Percentiles rank a stretch among this genome's conserved stretches.
Evolutionary conservation across 2,113 vertebrate genomes (phyloP).

Genomic region (Oreochromis niloticus): DNA sequence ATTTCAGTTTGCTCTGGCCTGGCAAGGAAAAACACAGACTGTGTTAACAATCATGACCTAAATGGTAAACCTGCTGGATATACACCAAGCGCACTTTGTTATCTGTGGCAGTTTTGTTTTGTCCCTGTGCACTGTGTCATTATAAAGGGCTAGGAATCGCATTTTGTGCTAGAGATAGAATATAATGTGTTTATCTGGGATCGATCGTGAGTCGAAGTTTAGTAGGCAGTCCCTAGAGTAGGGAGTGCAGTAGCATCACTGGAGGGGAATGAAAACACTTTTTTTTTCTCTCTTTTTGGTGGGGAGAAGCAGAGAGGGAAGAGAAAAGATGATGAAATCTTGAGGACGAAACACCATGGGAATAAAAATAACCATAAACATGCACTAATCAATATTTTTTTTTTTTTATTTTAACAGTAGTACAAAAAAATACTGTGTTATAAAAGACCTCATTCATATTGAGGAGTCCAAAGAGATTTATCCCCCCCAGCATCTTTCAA

Average conservation of each 20-base stretch:
- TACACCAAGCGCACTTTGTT: not conserved
- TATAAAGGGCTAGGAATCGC: constrained; percentile 27
- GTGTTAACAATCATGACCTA: not conserved
- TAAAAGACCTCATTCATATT: not conserved
- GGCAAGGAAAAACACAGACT: not conserved
- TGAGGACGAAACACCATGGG: not conserved
- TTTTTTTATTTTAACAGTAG: not conserved
- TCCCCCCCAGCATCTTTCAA: not conserved
- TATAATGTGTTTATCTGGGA: constrained; percentile 60
- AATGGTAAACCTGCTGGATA: not conserved
- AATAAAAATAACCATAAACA: not conserved
- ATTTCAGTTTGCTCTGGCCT: not conserved
- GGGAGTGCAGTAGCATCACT: constrained; percentile 1
- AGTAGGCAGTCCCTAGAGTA: constrained; percentile 29
- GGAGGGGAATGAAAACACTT: constrained; percentile 16
- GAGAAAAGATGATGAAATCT: not conserved
- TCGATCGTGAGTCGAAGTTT: constrained; percentile 42
- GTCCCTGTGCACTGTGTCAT: constrained; percentile 7
- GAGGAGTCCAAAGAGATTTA: not conserved
- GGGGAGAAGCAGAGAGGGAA: not conserved
- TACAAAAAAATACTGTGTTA: not conserved
- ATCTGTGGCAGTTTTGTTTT: not conserved
- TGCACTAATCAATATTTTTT: not conserved
- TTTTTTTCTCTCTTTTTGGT: not conserved
- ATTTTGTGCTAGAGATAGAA: constrained; percentile 44